Percentiles rank a stretch among this genome's conserved stretches.
phyloP scores from a whole-genome alignment of 2,797 vertebrate genomes.

The Mastacembelus armatus region DNA sequence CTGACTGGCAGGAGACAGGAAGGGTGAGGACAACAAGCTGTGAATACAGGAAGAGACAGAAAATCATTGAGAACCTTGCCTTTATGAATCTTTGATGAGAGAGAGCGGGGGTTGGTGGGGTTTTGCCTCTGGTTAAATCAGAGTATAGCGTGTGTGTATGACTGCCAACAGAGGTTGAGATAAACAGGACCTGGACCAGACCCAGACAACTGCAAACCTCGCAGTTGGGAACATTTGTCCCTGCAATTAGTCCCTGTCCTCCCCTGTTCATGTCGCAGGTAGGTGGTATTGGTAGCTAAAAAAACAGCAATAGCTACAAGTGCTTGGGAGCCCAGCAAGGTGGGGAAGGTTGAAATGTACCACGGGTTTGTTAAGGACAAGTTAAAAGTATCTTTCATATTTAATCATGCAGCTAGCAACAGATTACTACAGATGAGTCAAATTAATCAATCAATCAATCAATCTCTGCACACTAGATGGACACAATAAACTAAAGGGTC shows the following conservation, averaged over 20 bases:
- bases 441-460: slow-evolving; percentile 14
- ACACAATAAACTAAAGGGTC: neutral
- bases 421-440: slow-evolving; percentile 13
- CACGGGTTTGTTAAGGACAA: slow-evolving; percentile 14
- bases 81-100: slow-evolving; percentile 99
- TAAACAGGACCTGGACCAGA: slow-evolving; percentile 90
- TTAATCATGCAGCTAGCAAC: slow-evolving; percentile 31
- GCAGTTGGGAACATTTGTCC: slow-evolving; percentile 90
- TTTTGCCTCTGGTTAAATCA: slow-evolving; percentile 94
- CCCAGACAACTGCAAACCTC: slow-evolving; percentile 86
- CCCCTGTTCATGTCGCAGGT: slow-evolving; percentile 80
- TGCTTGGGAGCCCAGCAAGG: neutral
- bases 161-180: slow-evolving; percentile 94
- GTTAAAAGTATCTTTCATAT: slow-evolving; percentile 18
- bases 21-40: slow-evolving; percentile 94
- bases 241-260: slow-evolving; percentile 87
- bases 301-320: slow-evolving; percentile 30
- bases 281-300: slow-evolving; percentile 56
- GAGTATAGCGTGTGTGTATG: slow-evolving; percentile 87
- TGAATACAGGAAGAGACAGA: slow-evolving; percentile 98
- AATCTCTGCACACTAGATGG: neutral
- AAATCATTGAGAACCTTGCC: slow-evolving; percentile 98
- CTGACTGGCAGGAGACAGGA: slow-evolving; percentile 87
- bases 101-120: slow-evolving; percentile 82
- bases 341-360: slow-evolving; percentile 5